These are phyloP conservation scores for Myotis lucifugus DNA, from an alignment of 2,113 vertebrate genomes.

Conservation along the genomic window DNA sequence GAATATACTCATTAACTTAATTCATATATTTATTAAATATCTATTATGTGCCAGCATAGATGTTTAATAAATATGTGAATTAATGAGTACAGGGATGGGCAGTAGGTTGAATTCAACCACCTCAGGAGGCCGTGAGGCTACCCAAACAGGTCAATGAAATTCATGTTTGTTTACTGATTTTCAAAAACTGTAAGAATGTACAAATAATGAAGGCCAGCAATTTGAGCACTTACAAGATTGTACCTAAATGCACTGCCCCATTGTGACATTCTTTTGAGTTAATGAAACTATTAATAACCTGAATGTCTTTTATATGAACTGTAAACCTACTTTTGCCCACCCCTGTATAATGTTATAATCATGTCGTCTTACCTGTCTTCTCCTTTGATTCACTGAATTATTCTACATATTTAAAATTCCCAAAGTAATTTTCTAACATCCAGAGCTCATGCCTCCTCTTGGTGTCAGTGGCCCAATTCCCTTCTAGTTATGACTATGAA, in stretches of 20 bases:
- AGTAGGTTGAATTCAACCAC: background rate
- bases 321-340: background rate
- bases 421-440: background rate
- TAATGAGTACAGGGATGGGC: background rate
- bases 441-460: background rate
- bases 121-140: background rate
- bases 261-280: background rate
- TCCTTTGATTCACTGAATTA: conserved; percentile 11
- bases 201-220: background rate
- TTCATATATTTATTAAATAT: background rate
- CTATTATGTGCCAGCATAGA: background rate
- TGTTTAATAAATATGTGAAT: background rate
- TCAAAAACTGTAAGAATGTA: background rate
- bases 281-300: background rate
- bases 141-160: background rate
- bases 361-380: background rate
- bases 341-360: background rate
- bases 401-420: background rate
- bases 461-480: background rate
- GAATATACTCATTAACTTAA: background rate
- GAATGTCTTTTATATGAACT: background rate
- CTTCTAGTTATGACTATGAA: background rate
- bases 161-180: background rate
- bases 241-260: background rate
- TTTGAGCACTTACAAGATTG: background rate